Conservation (phyloP, 2,113 vertebrate species). For the Scopus umbretta region DNA sequence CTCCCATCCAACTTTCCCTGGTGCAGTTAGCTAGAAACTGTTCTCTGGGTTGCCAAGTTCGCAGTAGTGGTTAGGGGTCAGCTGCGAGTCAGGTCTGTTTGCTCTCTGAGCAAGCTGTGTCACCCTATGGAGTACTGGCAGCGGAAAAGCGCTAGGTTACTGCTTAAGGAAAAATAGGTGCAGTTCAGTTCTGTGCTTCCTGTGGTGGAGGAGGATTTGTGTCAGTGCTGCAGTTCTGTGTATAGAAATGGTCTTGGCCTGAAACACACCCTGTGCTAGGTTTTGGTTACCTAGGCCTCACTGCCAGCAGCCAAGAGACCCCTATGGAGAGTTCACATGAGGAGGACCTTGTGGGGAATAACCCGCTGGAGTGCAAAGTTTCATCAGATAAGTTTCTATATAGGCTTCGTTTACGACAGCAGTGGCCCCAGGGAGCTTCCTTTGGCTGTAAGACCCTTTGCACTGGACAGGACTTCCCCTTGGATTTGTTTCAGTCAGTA, state of each 20-base stretch:
- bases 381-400: neutral
- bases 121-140: neutral
- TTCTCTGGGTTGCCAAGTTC: neutral
- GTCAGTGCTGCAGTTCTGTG: neutral
- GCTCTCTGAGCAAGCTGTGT: neutral
- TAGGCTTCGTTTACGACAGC: neutral
- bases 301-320: neutral
- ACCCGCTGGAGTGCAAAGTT: neutral
- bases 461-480: neutral
- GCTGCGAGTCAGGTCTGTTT: neutral
- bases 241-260: neutral
- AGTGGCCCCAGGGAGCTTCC: neutral
- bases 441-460: neutral
- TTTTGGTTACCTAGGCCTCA: neutral
- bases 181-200: neutral
- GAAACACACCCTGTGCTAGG: neutral
- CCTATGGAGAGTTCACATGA: accelerated
- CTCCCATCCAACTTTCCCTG: neutral
- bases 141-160: neutral
- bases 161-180: neutral
- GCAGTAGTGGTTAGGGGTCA: neutral
- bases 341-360: neutral
- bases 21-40: neutral
- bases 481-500: neutral
- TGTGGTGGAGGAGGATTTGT: neutral